Evolutionary conservation across 1,140 invertebrate genomes (phyloP).

Genomic region (Pentalonia nigronervosa): DNA sequence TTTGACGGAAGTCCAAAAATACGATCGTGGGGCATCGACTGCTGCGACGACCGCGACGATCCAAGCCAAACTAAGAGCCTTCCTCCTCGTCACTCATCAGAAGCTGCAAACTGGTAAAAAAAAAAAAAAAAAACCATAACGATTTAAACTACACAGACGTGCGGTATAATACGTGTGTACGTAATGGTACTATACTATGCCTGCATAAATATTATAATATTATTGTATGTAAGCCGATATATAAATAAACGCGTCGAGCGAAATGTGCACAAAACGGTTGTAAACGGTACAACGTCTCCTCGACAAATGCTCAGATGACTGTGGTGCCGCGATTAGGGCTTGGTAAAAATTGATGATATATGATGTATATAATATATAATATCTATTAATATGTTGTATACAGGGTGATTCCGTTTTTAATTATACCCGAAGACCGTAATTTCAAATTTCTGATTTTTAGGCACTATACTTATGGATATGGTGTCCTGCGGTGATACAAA

Average conservation of each 20-base stretch:
- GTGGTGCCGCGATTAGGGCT: too few species aligned
- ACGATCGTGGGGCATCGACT: not conserved
- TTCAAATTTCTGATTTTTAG: too few species aligned
- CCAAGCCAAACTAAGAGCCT: not conserved
- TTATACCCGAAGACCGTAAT: too few species aligned
- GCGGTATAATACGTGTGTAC: too few species aligned
- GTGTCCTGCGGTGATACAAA: too few species aligned
- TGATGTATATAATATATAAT: not conserved
- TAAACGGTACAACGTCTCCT: not conserved
- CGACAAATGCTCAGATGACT: not conserved
- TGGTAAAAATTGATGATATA: not conserved
- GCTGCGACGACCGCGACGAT: not conserved
- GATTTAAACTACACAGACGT: not conserved
- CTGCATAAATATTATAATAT: not conserved
- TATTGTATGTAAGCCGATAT: too few species aligned
- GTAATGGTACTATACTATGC: too few species aligned
- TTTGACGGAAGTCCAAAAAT: conserved; percentile 28
- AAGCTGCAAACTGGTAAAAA: not conserved
- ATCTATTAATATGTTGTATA: too few species aligned
- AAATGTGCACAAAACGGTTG: not conserved
- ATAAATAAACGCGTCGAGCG: not conserved
- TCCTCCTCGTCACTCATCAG: not conserved
- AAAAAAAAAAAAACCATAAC: not conserved
- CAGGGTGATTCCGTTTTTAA: too few species aligned
- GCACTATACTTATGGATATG: too few species aligned